Conservation (phyloP, 2,113 vertebrate species). For the Dinomys branickii region DNA sequence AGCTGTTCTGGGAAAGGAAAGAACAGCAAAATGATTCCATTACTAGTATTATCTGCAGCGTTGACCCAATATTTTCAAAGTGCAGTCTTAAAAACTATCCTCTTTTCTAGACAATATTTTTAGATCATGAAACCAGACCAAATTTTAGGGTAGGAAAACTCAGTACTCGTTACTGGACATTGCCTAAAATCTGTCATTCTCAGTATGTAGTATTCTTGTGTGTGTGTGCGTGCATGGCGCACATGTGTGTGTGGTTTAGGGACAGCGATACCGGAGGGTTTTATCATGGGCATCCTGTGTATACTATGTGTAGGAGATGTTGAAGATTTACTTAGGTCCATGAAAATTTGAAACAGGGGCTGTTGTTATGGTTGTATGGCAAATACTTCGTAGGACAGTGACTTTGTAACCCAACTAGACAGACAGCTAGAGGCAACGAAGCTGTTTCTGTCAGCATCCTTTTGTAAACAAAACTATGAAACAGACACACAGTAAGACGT, state of each 20-base stretch:
- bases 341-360: slow-evolving; percentile 12
- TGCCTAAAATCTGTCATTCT: slow-evolving; percentile 34
- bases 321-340: not conserved
- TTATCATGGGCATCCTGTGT: not conserved
- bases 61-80: slow-evolving; percentile 50
- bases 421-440: not conserved
- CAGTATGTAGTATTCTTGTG: not conserved
- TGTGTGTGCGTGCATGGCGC: not conserved
- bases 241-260: not conserved
- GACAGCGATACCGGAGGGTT: not conserved
- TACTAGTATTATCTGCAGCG: slow-evolving; percentile 41
- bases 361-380: not conserved
- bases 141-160: not conserved
- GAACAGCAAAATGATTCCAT: slow-evolving; percentile 40
- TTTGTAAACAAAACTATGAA: slow-evolving; percentile 38
- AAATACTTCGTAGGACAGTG: not conserved
- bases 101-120: slow-evolving; percentile 15
- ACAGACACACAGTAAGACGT: slow-evolving; percentile 3
- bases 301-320: not conserved
- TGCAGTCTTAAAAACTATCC: not conserved
- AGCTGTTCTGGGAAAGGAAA: slow-evolving; percentile 59
- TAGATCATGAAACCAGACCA: slow-evolving; percentile 15
- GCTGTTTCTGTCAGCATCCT: not conserved
- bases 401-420: not conserved
- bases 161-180: not conserved